Percentiles rank a stretch among this genome's conserved stretches.
Conservation (phyloP, 2,888 invertebrate species). For the Oxycera nigricornis region DNA sequence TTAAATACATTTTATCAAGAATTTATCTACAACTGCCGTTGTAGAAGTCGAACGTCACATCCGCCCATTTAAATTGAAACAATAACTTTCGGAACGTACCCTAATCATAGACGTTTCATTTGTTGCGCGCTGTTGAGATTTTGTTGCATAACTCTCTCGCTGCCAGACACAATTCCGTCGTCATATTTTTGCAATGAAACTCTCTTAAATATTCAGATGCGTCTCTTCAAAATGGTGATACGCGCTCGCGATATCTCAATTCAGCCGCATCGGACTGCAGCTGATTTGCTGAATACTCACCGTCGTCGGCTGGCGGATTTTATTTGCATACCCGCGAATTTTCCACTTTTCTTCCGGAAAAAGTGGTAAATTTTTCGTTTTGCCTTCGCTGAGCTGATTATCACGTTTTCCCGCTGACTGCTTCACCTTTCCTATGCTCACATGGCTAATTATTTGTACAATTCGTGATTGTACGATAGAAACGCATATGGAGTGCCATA, state of each 20-base stretch:
- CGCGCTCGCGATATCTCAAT: not conserved
- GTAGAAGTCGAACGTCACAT: too few species aligned
- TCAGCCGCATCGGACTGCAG: not conserved
- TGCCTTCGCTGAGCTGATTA: not conserved
- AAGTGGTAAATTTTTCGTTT: slow-evolving; percentile 3
- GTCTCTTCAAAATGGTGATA: not conserved
- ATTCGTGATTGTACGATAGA: too few species aligned
- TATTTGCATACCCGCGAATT: slow-evolving; percentile 2
- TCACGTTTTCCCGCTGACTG: not conserved
- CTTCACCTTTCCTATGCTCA: slow-evolving; percentile 8
- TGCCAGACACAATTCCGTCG: not conserved
- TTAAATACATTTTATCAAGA: too few species aligned
- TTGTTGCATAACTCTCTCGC: slow-evolving; percentile 23
- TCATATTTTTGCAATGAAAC: not conserved
- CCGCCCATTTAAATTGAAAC: too few species aligned
- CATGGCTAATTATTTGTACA: too few species aligned
- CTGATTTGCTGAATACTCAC: not conserved
- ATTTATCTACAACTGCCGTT: too few species aligned
- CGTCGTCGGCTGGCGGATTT: not conserved
- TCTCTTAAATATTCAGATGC: not conserved
- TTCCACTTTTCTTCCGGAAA: not conserved
- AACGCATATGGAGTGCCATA: too few species aligned
- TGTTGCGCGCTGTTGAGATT: too few species aligned
- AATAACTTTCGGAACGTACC: too few species aligned
- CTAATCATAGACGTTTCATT: too few species aligned